phyloP scores from a whole-genome alignment of 2,888 invertebrate genomes.

The Crossocerus cetratus region DNA sequence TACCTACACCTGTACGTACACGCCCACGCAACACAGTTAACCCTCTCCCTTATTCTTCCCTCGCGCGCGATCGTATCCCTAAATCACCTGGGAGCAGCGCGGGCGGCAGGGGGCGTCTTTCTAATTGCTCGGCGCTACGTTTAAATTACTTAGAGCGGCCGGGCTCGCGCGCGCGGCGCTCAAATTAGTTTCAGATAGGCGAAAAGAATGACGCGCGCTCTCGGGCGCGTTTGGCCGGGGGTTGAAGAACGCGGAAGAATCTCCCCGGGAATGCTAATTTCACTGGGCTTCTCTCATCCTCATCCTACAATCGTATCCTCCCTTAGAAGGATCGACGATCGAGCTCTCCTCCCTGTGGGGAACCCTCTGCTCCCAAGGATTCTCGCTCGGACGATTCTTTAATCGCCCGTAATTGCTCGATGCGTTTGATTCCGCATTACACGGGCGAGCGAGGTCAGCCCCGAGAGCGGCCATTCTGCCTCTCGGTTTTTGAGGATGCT shows the following conservation, averaged over 20 bases:
- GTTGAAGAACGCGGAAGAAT: slow-evolving; percentile 60
- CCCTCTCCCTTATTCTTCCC: slow-evolving; percentile 69
- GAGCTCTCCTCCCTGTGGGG: slow-evolving; percentile 1
- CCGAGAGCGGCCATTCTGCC: neutral
- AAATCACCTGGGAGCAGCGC: slow-evolving; percentile 64
- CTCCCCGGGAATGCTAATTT: slow-evolving; percentile 66
- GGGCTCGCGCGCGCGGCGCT: slow-evolving; percentile 45
- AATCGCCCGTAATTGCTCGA: neutral
- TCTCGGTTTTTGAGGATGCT: no score
- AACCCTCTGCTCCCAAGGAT: neutral
- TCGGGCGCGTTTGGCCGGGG: slow-evolving; percentile 26
- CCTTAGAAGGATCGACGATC: slow-evolving; percentile 39
- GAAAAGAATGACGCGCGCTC: slow-evolving; percentile 71
- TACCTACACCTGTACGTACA: slow-evolving; percentile 33
- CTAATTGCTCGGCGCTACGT: slow-evolving; percentile 75
- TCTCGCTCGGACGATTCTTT: slow-evolving; percentile 9
- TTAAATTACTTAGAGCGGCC: slow-evolving; percentile 73
- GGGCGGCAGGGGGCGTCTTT: slow-evolving; percentile 63
- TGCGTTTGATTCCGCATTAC: slow-evolving; percentile 1
- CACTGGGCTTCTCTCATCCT: slow-evolving; percentile 51
- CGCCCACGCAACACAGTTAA: slow-evolving; percentile 46
- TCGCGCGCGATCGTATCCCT: slow-evolving; percentile 67
- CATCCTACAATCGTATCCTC: slow-evolving; percentile 49
- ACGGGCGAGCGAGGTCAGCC: neutral
- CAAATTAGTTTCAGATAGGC: slow-evolving; percentile 75